Percentiles rank a stretch among this genome's conserved stretches.
These are phyloP conservation scores for Caenorhabditis sp. DNA, from an alignment of 2,888 invertebrate genomes.

Conservation along the genomic window DNA sequence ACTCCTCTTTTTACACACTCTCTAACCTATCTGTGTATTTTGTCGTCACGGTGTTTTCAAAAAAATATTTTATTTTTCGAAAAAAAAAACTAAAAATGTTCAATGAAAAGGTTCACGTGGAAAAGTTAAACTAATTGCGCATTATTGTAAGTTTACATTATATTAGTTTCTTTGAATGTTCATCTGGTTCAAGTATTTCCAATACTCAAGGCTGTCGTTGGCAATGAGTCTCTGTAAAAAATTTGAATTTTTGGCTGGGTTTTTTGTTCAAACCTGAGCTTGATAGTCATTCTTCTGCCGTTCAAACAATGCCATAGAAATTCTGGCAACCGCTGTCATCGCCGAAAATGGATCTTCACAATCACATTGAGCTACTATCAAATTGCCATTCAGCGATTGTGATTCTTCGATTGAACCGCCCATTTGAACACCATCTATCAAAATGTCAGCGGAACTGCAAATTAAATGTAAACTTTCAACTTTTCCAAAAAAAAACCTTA, in stretches of 20 bases:
- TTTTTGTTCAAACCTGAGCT: not conserved
- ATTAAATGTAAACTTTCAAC: too few relatives aligned
- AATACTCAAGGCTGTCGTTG: slow-evolving; percentile 20
- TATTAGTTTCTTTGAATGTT: not conserved
- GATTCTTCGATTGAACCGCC: slow-evolving; percentile 36
- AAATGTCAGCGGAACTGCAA: slow-evolving; percentile 24
- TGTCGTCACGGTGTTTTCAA: too few relatives aligned
- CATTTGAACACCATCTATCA: slow-evolving; percentile 30
- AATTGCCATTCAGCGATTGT: slow-evolving; percentile 13
- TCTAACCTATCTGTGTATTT: not conserved
- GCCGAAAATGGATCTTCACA: slow-evolving; percentile 38
- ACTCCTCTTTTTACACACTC: not conserved
- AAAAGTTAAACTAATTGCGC: too few relatives aligned
- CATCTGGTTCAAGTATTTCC: slow-evolving; percentile 8
- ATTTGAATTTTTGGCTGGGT: not conserved
- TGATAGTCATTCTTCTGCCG: slow-evolving; percentile 1
- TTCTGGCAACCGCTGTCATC: slow-evolving; percentile 34
- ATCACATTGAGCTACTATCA: slow-evolving; percentile 40
- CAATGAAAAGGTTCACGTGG: too few relatives aligned
- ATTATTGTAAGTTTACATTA: too few relatives aligned
- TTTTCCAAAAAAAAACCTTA: slow-evolving; percentile 6
- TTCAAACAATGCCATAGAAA: slow-evolving; percentile 26
- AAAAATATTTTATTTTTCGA: too few relatives aligned
- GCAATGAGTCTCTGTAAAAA: slow-evolving; percentile 29
- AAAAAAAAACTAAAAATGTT: too few relatives aligned